Evolutionary conservation across 2,888 invertebrate species (phyloP).

Genomic region (Eledone cirrhosa): DNA sequence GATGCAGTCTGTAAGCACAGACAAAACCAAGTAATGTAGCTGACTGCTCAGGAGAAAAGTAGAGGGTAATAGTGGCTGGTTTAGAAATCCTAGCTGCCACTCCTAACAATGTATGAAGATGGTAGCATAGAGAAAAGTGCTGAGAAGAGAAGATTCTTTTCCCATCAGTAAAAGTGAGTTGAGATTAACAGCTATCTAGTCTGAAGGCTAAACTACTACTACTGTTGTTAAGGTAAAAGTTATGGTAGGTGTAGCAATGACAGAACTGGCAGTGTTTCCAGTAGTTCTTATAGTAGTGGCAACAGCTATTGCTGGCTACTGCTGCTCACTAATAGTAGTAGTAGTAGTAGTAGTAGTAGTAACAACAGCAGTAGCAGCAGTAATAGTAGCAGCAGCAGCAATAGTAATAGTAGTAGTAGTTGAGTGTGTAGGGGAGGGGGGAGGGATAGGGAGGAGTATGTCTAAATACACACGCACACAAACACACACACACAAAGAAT

Average conservation of each 20-base stretch:
- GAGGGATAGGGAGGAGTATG: constrained; percentile 1
- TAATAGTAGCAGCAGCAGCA: not conserved
- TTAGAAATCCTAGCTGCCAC: constrained; percentile 21
- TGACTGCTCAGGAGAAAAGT: constrained; percentile 13
- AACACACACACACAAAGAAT: not conserved
- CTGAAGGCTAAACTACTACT: constrained; percentile 10
- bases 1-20: constrained; percentile 20
- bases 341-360: constrained; percentile 10
- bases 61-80: not conserved
- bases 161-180: constrained; percentile 22
- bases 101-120: constrained; percentile 21
- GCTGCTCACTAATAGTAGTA: not conserved
- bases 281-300: not conserved
- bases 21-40: constrained; percentile 22
- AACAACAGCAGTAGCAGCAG: not conserved
- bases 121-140: constrained; percentile 16
- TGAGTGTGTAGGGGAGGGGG: constrained; percentile 11
- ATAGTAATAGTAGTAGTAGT: constrained; percentile 18
- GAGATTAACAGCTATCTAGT: constrained; percentile 21
- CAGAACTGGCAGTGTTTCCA: not conserved
- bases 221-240: constrained; percentile 14
- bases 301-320: not conserved
- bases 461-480: not conserved
- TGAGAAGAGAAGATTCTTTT: constrained; percentile 22
- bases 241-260: not conserved